Evolutionary conservation across 2,113 vertebrate species (phyloP), one percentile per base, ranked within the genome.

Genomic region (Nanger granti): DNA sequence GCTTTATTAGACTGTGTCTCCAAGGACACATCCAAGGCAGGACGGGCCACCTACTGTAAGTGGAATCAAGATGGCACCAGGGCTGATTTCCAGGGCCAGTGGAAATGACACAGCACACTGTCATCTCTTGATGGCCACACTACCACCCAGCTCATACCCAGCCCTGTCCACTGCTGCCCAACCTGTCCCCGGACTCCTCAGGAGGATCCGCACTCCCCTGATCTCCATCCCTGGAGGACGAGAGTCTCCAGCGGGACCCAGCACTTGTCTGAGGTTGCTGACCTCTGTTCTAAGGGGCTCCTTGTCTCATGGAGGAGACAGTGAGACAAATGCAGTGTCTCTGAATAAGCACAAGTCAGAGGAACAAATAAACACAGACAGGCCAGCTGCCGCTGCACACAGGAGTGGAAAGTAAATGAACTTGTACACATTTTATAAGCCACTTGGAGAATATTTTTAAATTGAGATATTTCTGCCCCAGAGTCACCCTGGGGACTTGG

Each of bases 401-500:
- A 66, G 88, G 69, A 54, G n/a, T 85, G 8, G 1, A 41, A 64
- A 59, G 80, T 24, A 17, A 91, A 28, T 87, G 91, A 92, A 94
- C 93, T 94, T 60, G 59, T 73, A 55, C 83, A 69, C 95, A 83
- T 52, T 79, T 86, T 92, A 93, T 66, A 94, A 97, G 54, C 89
- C 95, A 87, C 73, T 95, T 60, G 66, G 92, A 94, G 98, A 97
- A 96, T 98, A 98, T 98, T 98, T 98, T 98, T 97, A 98, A 93
- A 96, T 96, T 37, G 55, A 76, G 92, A 79, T 98, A 98, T 98
- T 98, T 98, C 92, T 98, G 95, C 92, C 87, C 64, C 69, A 52
- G 85, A 90, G 85, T 49, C 73, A 18, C 96, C 87, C 92, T 97
- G 44, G 95, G 95, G 96, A 96, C 87, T 94, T 93, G 29, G 80